phyloP scores from a whole-genome alignment of 2,888 invertebrate species.

The Aleiodes leptofemur region DNA sequence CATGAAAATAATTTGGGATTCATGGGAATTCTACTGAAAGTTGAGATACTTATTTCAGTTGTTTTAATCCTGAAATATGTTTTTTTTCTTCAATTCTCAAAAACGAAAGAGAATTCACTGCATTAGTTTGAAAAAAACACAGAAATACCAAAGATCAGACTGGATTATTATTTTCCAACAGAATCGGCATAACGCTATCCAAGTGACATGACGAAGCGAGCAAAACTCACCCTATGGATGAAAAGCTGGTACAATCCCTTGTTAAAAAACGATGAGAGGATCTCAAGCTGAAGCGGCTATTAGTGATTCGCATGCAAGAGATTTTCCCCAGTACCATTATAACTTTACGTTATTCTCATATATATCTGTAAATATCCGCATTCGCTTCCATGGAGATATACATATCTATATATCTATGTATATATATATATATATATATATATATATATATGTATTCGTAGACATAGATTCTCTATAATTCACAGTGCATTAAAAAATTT shows the following conservation, averaged over 20 bases:
- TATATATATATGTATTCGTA: neutral
- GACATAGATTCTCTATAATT: no score
- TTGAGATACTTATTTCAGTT: no score
- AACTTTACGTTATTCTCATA: neutral
- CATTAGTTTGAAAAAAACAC: neutral
- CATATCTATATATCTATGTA: no score
- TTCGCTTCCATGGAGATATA: neutral
- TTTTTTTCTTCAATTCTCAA: neutral
- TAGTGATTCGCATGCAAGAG: conserved; percentile 41
- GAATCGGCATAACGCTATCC: neutral
- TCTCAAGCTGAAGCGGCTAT: conserved; percentile 48
- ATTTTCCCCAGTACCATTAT: neutral
- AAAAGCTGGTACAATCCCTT: conserved; percentile 50
- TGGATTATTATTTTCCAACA: conserved; percentile 24
- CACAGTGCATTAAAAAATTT: conserved; percentile 13
- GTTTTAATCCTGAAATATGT: neutral
- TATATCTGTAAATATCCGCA: no score
- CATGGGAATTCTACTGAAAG: no score
- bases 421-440: conserved; percentile 5
- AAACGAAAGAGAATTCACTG: neutral
- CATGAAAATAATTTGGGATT: no score
- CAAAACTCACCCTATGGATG: conserved; percentile 10
- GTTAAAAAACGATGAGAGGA: conserved; percentile 55
- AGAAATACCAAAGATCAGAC: conserved; percentile 1
- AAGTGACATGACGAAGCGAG: conserved; percentile 17